Evolutionary conservation across 2,888 invertebrate species (phyloP).

Genomic region (Mythimna albipuncta): DNA sequence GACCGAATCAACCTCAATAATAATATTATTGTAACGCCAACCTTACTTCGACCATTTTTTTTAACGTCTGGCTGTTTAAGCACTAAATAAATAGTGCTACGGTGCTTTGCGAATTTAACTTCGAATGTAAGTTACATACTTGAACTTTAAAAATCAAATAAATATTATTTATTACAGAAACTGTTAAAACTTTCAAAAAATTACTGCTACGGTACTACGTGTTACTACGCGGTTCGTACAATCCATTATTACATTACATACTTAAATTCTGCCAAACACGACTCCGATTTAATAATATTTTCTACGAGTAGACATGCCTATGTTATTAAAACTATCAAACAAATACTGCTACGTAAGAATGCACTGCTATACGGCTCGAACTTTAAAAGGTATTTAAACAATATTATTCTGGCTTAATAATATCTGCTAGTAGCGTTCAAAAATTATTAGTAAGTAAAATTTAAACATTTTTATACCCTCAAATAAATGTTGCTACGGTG

Average conservation of each 20-base stretch:
- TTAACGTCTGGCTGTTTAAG: too few relatives aligned
- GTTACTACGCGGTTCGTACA: slow-evolving; percentile 39
- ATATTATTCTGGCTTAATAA: neutral
- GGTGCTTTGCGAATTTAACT: neutral
- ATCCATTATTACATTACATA: too few relatives aligned
- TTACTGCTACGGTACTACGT: slow-evolving; percentile 58
- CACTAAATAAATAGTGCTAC: neutral
- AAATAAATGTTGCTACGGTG: slow-evolving; percentile 49
- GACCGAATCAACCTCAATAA: neutral
- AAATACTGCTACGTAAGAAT: slow-evolving; percentile 57
- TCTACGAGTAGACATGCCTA: too few relatives aligned
- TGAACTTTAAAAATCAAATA: neutral
- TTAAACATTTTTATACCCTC: neutral
- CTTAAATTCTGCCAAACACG: too few relatives aligned
- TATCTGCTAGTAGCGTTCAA: neutral
- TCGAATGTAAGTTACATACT: neutral
- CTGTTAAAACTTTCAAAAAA: slow-evolving; percentile 24
- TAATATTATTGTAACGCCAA: neutral
- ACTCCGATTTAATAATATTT: too few relatives aligned
- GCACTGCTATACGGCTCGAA: too few relatives aligned
- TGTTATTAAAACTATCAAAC: slow-evolving; percentile 16
- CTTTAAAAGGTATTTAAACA: neutral
- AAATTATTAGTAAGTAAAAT: neutral
- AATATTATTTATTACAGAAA: neutral
- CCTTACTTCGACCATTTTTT: neutral